A percentile compares a stretch with the other conserved stretches of the same genome.
phyloP scores from a whole-genome alignment of 2,113 vertebrate genomes.

The Ceyx melanurus region DNA sequence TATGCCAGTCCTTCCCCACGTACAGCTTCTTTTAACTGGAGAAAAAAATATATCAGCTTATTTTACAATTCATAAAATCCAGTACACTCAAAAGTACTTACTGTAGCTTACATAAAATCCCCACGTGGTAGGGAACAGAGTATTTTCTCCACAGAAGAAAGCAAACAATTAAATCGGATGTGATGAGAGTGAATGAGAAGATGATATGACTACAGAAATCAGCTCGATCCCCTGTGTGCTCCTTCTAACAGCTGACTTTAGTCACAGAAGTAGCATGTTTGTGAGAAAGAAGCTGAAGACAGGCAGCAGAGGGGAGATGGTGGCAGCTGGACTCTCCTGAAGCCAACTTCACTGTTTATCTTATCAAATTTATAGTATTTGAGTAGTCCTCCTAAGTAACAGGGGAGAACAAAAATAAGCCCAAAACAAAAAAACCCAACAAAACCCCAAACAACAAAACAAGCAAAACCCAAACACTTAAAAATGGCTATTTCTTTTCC shows the following conservation, averaged over 20 bases:
- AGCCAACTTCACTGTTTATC: not conserved
- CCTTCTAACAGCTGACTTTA: not conserved
- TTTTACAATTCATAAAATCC: not conserved
- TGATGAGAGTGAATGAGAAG: not conserved
- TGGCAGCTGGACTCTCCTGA: not conserved
- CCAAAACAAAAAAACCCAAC: not conserved
- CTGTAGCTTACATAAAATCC: not conserved
- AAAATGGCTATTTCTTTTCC: not conserved
- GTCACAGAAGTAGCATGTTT: not conserved
- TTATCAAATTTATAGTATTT: not conserved
- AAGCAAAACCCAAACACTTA: not conserved
- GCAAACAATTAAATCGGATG: not conserved
- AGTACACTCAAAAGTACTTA: not conserved
- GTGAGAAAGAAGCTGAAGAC: not conserved
- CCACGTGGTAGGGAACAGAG: not conserved
- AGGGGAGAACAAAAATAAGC: not conserved
- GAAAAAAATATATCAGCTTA: not conserved
- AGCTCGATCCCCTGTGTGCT: not conserved
- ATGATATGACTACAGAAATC: not conserved
- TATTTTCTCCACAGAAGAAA: slow-evolving; percentile 12
- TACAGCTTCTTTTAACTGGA: not conserved
- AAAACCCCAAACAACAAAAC: too few relatives aligned
- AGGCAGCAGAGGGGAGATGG: not conserved
- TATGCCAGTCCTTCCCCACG: not conserved
- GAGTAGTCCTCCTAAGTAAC: not conserved